phyloP scores from a whole-genome alignment of 2,113 vertebrate genomes.

The Indicator indicator region DNA sequence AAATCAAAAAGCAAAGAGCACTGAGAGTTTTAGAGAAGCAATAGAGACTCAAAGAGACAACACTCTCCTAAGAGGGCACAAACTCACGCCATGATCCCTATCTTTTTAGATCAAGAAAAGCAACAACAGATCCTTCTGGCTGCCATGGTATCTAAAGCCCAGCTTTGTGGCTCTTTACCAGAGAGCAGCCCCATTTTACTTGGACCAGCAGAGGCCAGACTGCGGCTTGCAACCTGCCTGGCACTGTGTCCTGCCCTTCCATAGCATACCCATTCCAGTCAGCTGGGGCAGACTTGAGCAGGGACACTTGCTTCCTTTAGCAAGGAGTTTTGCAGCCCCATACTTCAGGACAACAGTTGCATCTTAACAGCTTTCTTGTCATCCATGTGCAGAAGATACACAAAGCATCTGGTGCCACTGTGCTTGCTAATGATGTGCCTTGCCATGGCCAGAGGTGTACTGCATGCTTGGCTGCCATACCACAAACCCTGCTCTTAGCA shows the following conservation, averaged over 20 bases:
- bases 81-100: neutral
- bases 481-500: neutral
- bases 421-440: accelerated
- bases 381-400: neutral
- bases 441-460: neutral
- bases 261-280: accelerated
- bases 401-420: accelerated
- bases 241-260: accelerated
- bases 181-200: neutral
- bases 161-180: neutral
- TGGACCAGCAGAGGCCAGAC: neutral
- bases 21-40: neutral
- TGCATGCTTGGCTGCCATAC: accelerated
- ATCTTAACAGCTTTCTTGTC: neutral
- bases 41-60: neutral
- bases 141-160: neutral
- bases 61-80: neutral
- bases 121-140: neutral
- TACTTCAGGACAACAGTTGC: neutral
- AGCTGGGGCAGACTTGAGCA: neutral
- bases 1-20: neutral
- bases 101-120: neutral
- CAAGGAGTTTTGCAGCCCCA: neutral
- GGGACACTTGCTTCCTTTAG: neutral
- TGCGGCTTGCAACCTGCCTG: neutral